Conservation (phyloP, 2,888 invertebrate species). For the Trissoscelio sp. region DNA sequence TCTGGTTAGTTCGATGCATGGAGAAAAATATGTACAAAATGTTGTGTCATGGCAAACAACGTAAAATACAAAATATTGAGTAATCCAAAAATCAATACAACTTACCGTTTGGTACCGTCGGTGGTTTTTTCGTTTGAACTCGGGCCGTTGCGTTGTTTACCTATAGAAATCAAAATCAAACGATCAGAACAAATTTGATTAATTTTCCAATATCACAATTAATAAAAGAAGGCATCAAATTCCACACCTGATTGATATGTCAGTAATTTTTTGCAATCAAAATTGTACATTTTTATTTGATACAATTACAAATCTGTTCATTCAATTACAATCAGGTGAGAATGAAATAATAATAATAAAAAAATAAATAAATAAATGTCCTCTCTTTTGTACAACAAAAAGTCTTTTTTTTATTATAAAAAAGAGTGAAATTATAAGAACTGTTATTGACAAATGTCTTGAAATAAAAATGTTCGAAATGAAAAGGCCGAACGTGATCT, state of each 20-base stretch:
- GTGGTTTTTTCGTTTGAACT: conserved; percentile 99
- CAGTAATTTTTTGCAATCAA: background rate
- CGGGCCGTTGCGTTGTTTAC: conserved; percentile 99
- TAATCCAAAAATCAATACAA: conserved; percentile 25
- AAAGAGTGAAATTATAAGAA: no score
- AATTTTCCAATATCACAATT: background rate
- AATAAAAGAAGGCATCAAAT: background rate
- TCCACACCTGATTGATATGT: conserved; percentile 25
- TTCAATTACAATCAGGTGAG: conserved; percentile 5
- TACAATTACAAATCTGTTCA: background rate
- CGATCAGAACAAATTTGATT: conserved; percentile 37
- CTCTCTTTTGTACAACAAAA: background rate
- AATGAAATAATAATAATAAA: conserved; percentile 16
- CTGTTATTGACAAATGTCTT: background rate
- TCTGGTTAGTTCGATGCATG: conserved; percentile 49
- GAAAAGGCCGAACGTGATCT: no score
- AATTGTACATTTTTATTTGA: background rate
- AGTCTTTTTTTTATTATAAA: no score
- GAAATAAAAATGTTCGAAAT: conserved; percentile 6
- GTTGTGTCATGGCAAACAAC: conserved; percentile 6
- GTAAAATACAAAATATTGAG: conserved; percentile 14
- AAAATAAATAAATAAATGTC: background rate
- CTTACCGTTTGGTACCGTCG: conserved; percentile 96
- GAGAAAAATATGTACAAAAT: conserved; percentile 16
- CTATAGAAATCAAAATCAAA: conserved; percentile 85